These are phyloP conservation scores for Saccostrea echinata DNA, from an alignment of 1,140 invertebrate species.

Conservation along the genomic window DNA sequence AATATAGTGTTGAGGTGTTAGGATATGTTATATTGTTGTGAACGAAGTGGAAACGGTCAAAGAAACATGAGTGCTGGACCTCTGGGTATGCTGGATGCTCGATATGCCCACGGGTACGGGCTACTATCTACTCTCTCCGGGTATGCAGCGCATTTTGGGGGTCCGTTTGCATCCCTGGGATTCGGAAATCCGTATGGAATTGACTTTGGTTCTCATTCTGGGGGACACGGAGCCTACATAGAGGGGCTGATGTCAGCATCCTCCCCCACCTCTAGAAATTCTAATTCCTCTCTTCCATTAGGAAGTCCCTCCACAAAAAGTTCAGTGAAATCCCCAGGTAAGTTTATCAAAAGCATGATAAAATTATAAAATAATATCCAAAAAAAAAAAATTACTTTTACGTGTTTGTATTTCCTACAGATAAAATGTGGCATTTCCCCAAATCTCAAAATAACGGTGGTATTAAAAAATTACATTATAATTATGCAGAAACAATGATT, in stretches of 20 bases:
- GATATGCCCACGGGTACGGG: slow-evolving; percentile 58
- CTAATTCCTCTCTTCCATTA: slow-evolving; percentile 30
- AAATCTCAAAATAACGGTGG: background rate
- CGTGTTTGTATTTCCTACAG: background rate
- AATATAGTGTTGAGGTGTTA: slow-evolving; percentile 50
- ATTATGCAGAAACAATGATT: background rate
- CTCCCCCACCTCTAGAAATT: slow-evolving; percentile 54
- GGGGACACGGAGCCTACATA: slow-evolving; percentile 48
- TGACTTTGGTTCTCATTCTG: slow-evolving; percentile 51
- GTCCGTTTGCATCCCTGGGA: slow-evolving; percentile 54
- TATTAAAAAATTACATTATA: background rate
- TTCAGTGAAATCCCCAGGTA: slow-evolving; percentile 52
- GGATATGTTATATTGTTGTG: slow-evolving; percentile 57
- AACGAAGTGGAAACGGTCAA: slow-evolving; percentile 44
- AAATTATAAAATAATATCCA: background rate
- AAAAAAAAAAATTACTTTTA: no score
- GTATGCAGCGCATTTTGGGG: slow-evolving; percentile 58
- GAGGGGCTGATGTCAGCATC: slow-evolving; percentile 56
- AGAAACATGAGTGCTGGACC: slow-evolving; percentile 54
- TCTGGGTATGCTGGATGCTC: slow-evolving; percentile 52
- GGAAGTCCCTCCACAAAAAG: slow-evolving; percentile 42
- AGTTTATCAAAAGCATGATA: background rate
- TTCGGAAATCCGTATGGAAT: slow-evolving; percentile 56
- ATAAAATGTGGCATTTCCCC: background rate
- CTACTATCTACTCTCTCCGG: slow-evolving; percentile 54